Conservation (phyloP, 2,113 vertebrate species). For the Python bivittatus region DNA sequence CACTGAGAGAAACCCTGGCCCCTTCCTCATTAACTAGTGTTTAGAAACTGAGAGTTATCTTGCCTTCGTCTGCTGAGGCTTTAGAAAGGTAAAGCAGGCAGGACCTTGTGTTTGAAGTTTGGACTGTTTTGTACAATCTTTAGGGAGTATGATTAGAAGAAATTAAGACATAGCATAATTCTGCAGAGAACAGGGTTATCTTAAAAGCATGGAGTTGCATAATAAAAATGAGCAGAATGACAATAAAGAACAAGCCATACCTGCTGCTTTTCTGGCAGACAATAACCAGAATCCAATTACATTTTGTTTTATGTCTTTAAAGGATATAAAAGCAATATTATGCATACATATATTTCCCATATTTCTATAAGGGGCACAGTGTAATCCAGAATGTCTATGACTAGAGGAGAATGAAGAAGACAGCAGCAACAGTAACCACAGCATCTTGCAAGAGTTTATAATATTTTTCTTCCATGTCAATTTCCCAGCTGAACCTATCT, state of each 20-base stretch:
- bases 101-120: background rate
- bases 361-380: background rate
- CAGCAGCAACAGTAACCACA: background rate
- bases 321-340: background rate
- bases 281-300: background rate
- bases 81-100: background rate
- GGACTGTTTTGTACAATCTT: background rate
- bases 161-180: background rate
- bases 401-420: background rate
- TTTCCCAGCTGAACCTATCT: background rate
- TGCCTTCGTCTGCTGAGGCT: background rate
- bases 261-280: background rate
- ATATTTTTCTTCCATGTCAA: background rate
- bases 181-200: background rate
- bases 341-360: background rate
- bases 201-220: background rate
- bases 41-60: background rate
- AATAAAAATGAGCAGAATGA: background rate
- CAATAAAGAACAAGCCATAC: background rate
- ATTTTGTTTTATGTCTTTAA: background rate
- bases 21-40: constrained; percentile 52
- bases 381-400: background rate
- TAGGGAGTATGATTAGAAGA: background rate
- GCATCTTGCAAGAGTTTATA: background rate
- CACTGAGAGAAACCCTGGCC: constrained; percentile 36